These are phyloP conservation scores for Umimayanthus chanpuru DNA, from an alignment of 92 coral and sea anemone species.

Conservation along the genomic window DNA sequence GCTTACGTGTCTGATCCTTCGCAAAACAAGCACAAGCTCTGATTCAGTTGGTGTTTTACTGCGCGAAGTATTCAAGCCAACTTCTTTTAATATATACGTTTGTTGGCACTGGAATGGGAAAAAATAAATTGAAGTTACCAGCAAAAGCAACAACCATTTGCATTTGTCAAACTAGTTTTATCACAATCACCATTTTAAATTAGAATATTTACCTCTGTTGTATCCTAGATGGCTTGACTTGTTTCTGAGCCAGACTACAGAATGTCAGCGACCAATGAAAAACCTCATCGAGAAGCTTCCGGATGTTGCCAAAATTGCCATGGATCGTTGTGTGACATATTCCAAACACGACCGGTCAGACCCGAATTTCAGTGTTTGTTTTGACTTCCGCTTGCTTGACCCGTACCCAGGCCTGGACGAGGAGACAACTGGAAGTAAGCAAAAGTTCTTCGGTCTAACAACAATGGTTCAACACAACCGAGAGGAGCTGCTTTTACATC, in stretches of 20 bases:
- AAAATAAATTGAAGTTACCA: neutral
- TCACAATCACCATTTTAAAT: neutral
- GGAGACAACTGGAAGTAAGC: neutral
- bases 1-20: too few relatives aligned
- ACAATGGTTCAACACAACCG: constrained; percentile 67
- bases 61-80: too few relatives aligned
- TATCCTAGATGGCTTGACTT: constrained; percentile 42
- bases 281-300: constrained; percentile 57
- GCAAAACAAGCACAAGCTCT: too few relatives aligned
- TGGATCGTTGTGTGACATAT: constrained; percentile 55
- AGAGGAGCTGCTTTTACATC: constrained; percentile 64
- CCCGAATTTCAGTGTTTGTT: constrained; percentile 36
- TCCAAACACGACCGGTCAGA: constrained; percentile 44
- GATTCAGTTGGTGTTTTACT: too few relatives aligned
- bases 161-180: too few relatives aligned
- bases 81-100: too few relatives aligned
- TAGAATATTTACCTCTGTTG: neutral
- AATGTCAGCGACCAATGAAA: constrained; percentile 43
- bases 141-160: too few relatives aligned
- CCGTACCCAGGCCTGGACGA: constrained; percentile 26
- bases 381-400: constrained; percentile 55
- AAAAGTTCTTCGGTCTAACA: constrained; percentile 65
- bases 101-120: too few relatives aligned
- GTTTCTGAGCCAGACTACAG: constrained; percentile 14
- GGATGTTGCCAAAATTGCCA: constrained; percentile 53